These are phyloP conservation scores for Hydropotes inermis DNA, from an alignment of 2,113 vertebrate species.

Conservation along the genomic window DNA sequence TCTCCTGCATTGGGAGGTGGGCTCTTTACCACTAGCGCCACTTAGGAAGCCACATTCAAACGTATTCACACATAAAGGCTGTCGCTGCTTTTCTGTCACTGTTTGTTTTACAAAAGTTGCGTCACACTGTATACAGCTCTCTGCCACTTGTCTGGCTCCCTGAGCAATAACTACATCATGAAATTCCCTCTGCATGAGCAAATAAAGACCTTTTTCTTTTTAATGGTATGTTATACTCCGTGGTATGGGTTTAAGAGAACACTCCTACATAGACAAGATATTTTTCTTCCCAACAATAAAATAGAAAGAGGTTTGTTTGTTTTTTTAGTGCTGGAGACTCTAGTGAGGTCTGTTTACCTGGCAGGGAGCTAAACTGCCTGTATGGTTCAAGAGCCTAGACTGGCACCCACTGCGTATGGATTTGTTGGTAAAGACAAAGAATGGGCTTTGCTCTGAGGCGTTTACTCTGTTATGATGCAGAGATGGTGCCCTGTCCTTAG, in stretches of 20 bases:
- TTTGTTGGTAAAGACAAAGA: not conserved
- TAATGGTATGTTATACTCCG: not conserved
- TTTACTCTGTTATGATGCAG: not conserved
- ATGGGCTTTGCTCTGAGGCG: not conserved
- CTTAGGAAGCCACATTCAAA: not conserved
- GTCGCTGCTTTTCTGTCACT: not conserved
- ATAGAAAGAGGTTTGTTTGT: not conserved
- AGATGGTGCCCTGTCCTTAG: not conserved
- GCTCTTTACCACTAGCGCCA: not conserved
- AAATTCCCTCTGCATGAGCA: not conserved
- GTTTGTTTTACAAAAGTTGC: not conserved
- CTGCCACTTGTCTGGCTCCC: not conserved
- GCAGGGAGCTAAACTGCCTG: not conserved
- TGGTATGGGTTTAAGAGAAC: not conserved
- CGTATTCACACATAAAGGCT: rapidly evolving
- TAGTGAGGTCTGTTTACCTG: not conserved
- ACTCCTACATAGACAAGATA: not conserved
- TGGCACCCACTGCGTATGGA: not conserved
- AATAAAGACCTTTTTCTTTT: not conserved
- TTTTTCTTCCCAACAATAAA: not conserved
- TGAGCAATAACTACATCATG: not conserved
- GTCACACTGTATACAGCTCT: not conserved
- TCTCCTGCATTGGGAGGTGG: not conserved
- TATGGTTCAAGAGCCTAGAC: not conserved
- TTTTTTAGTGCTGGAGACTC: not conserved